Conservation (phyloP, 2,113 vertebrate genomes). For the Rhodinocichla rosea region DNA sequence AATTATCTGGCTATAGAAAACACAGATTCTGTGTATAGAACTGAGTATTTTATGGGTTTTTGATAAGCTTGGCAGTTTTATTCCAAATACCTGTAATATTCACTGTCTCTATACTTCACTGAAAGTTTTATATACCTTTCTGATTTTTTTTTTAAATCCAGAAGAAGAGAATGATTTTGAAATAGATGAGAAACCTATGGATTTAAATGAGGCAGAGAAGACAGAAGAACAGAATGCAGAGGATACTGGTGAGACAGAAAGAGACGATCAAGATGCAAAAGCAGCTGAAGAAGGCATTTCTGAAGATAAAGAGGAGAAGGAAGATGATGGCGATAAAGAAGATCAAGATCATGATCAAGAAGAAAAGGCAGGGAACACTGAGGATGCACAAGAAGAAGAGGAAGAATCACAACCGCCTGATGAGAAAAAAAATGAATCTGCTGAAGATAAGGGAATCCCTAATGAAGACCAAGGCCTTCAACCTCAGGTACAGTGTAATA, state of each 20-base stretch:
- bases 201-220: slow-evolving; percentile 71
- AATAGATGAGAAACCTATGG: slow-evolving; percentile 78
- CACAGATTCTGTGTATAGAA: not conserved
- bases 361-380: slow-evolving; percentile 24
- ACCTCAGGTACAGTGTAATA: slow-evolving; percentile 77
- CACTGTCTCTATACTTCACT: not conserved
- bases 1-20: not conserved
- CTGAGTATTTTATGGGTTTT: not conserved
- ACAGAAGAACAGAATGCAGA: slow-evolving; percentile 61
- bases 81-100: not conserved
- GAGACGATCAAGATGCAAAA: slow-evolving; percentile 14
- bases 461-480: slow-evolving; percentile 73
- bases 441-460: slow-evolving; percentile 56
- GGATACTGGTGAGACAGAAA: slow-evolving; percentile 19
- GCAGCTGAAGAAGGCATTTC: slow-evolving; percentile 55
- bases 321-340: slow-evolving; percentile 62
- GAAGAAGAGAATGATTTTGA: slow-evolving; percentile 86
- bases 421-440: slow-evolving; percentile 55
- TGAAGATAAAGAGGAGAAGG: slow-evolving; percentile 55
- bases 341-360: slow-evolving; percentile 55
- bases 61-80: not conserved
- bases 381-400: slow-evolving; percentile 25
- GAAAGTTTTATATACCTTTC: not conserved
- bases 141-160: not conserved
- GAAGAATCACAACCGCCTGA: slow-evolving; percentile 53